Evolutionary conservation across 2,888 invertebrate genomes (phyloP).

Genomic region (Polymixis lichenea): DNA sequence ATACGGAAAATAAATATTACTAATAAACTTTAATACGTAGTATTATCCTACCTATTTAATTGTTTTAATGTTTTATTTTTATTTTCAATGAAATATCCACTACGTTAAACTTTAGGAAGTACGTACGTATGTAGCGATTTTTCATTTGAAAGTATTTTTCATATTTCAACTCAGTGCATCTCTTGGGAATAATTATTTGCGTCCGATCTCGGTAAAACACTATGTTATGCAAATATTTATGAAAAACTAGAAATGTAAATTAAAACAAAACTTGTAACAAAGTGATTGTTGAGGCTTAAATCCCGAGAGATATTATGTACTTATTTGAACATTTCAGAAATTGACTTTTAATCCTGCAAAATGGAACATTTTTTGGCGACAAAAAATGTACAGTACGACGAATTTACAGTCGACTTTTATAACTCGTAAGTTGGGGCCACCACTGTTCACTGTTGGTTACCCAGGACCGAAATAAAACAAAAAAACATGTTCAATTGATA

Average conservation of each 20-base stretch:
- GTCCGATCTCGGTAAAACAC: conserved; percentile 26
- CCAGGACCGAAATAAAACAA: not conserved
- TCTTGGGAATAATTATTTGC: conserved; percentile 8
- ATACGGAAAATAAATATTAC: too few species aligned
- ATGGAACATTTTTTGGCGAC: not conserved
- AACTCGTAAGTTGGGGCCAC: too few species aligned
- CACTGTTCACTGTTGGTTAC: not conserved
- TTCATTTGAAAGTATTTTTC: too few species aligned
- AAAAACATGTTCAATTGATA: conserved; percentile 6
- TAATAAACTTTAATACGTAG: too few species aligned
- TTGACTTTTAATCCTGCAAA: too few species aligned
- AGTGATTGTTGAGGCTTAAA: conserved; percentile 2
- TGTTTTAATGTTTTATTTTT: too few species aligned
- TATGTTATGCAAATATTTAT: conserved; percentile 39
- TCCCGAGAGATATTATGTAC: conserved; percentile 5
- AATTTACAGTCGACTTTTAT: too few species aligned
- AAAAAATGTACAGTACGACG: not conserved
- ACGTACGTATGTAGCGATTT: conserved; percentile 9
- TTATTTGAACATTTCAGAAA: conserved; percentile 2
- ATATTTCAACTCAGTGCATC: not conserved
- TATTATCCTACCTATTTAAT: too few species aligned
- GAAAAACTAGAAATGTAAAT: conserved; percentile 23
- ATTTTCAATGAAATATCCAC: not conserved
- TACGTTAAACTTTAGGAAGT: not conserved
- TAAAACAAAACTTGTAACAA: conserved; percentile 6